A percentile compares a stretch with the other conserved stretches of the same genome.
These are phyloP conservation scores for Polyommatus iphigenia DNA, from an alignment of 2,888 invertebrate species.

Conservation along the genomic window DNA sequence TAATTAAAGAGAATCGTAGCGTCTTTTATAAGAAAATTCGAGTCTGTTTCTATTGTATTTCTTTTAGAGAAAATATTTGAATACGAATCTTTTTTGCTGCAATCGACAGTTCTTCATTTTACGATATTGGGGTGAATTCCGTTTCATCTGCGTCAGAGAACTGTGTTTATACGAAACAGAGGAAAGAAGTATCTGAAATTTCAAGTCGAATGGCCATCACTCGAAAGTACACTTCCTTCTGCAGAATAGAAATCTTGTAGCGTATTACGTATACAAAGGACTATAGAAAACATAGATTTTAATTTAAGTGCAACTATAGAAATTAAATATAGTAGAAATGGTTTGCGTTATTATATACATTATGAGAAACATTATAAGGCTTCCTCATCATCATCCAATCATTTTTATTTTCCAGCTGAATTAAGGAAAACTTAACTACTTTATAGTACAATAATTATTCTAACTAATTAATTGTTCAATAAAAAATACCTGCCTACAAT, in stretches of 20 bases:
- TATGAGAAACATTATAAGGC: not conserved
- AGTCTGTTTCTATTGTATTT: not conserved
- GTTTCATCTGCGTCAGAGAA: conserved; percentile 56
- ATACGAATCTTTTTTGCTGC: conserved; percentile 46
- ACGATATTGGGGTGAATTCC: conserved; percentile 73
- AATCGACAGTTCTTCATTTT: conserved; percentile 58
- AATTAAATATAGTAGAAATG: not conserved
- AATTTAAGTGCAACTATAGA: no score
- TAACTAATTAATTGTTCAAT: not conserved
- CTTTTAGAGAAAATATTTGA: not conserved
- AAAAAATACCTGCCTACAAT: not conserved
- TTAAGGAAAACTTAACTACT: not conserved
- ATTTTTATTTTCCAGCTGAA: not conserved
- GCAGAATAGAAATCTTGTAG: conserved; percentile 55
- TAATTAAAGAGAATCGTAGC: not conserved
- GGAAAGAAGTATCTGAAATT: conserved; percentile 61
- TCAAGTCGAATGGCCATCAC: conserved; percentile 73
- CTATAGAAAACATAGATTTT: conserved; percentile 32
- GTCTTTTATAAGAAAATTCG: not conserved
- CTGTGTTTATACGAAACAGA: conserved; percentile 72
- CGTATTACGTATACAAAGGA: conserved; percentile 53
- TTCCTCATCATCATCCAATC: no score
- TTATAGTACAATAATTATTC: not conserved
- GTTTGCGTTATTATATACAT: not conserved
- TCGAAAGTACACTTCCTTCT: conserved; percentile 67